A percentile compares a stretch with the other conserved stretches of the same genome.
Conservation (phyloP, 2,888 invertebrate genomes). For the Lamellibrachia columna region DNA sequence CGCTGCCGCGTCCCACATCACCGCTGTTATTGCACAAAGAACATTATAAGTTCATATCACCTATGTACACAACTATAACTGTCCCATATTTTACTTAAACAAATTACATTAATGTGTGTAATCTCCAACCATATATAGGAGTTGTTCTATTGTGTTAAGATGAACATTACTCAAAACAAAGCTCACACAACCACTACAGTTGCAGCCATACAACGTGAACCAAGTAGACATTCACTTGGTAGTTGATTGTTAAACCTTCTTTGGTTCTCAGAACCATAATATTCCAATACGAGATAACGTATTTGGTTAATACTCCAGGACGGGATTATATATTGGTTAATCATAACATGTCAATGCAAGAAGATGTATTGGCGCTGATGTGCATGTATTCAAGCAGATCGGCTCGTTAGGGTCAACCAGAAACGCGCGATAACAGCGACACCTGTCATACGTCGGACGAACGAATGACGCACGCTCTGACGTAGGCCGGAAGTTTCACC, state of each 20-base stretch:
- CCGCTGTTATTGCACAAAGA: not conserved
- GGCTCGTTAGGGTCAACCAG: not conserved
- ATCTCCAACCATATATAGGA: not conserved
- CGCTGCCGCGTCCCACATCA: not conserved
- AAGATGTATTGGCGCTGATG: not conserved
- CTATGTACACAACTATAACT: not conserved
- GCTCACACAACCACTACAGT: too few relatives aligned
- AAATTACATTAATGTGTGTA: not conserved
- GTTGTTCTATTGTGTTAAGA: not conserved
- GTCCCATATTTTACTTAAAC: not conserved
- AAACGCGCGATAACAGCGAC: not conserved
- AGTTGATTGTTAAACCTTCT: too few relatives aligned
- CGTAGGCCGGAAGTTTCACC: not conserved
- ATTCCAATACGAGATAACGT: too few relatives aligned
- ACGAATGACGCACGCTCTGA: not conserved
- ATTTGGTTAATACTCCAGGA: too few relatives aligned
- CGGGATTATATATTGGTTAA: too few relatives aligned
- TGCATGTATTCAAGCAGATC: not conserved
- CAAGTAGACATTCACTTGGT: too few relatives aligned
- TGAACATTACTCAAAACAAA: not conserved
- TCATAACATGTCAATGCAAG: not conserved
- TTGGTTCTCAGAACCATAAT: too few relatives aligned
- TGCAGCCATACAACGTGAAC: too few relatives aligned
- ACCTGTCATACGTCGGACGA: not conserved
- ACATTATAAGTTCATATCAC: not conserved